Evolutionary conservation across 1,140 invertebrate species (phyloP).

Genomic region (Himalopsyche phryganea): DNA sequence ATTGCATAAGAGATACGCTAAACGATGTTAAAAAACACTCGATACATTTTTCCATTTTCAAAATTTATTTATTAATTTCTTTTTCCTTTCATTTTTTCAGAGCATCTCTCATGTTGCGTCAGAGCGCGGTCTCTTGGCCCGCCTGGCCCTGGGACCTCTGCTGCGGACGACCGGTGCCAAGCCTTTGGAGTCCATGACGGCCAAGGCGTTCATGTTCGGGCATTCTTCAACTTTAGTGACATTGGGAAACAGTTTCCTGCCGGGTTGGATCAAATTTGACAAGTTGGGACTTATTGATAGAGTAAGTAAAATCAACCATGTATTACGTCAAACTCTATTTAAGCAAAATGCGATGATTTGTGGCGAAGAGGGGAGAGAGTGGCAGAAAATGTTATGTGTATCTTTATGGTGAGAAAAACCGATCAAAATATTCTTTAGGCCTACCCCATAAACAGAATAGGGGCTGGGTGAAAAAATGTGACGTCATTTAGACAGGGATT

Average conservation of each 20-base stretch:
- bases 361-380: neutral
- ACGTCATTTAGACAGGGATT: too few relatives aligned
- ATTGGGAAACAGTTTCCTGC: conserved; percentile 71
- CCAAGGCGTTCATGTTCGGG: conserved; percentile 81
- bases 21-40: too few relatives aligned
- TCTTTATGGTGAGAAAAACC: too few relatives aligned
- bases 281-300: conserved; percentile 78
- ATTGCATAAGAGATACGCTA: too few relatives aligned
- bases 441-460: too few relatives aligned
- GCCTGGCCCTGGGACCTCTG: conserved; percentile 64
- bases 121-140: conserved; percentile 58
- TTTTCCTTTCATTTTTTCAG: too few relatives aligned
- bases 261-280: conserved; percentile 77
- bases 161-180: conserved; percentile 63
- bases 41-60: too few relatives aligned
- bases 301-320: conserved; percentile 54
- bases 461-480: too few relatives aligned
- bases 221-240: conserved; percentile 70
- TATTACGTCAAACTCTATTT: neutral
- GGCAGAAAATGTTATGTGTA: neutral
- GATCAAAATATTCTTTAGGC: too few relatives aligned
- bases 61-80: too few relatives aligned
- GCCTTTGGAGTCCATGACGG: conserved; percentile 72
- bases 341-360: neutral
- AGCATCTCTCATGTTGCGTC: conserved; percentile 74